Percentiles rank a stretch among this genome's conserved stretches.
Evolutionary conservation across 1,140 invertebrate genomes (phyloP).

Genomic region (Megalopta genalis): DNA sequence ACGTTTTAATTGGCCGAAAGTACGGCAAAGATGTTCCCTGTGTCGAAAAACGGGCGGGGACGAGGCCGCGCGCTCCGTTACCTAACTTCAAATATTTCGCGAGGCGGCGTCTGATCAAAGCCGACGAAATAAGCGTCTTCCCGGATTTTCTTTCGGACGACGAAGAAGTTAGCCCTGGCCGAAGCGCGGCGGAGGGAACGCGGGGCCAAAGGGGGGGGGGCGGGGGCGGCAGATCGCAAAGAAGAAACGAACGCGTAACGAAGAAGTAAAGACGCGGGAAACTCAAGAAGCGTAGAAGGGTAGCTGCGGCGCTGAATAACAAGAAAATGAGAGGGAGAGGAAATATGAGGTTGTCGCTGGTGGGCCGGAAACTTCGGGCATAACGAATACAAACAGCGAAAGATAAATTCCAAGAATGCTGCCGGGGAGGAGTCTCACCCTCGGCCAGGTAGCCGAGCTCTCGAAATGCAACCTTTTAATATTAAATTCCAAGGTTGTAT

Average conservation of each 20-base stretch:
- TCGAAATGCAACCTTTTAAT: slow-evolving; percentile 57
- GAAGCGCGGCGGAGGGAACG: too few relatives aligned
- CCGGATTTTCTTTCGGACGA: slow-evolving; percentile 19
- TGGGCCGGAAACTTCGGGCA: slow-evolving; percentile 48
- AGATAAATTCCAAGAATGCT: slow-evolving; percentile 62
- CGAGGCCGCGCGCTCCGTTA: too few relatives aligned
- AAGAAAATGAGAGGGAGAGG: slow-evolving; percentile 9
- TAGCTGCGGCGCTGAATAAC: not conserved
- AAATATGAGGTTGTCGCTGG: not conserved
- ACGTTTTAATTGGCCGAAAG: slow-evolving; percentile 60
- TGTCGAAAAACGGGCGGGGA: not conserved
- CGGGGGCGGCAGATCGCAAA: slow-evolving; percentile 31
- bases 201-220: not conserved
- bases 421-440: not conserved
- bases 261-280: slow-evolving; percentile 34
- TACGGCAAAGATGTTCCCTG: slow-evolving; percentile 13
- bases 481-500: slow-evolving; percentile 63
- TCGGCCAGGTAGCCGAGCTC: not conserved
- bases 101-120: slow-evolving; percentile 52
- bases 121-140: slow-evolving; percentile 49
- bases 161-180: not conserved
- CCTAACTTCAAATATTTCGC: slow-evolving; percentile 24
- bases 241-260: slow-evolving; percentile 44
- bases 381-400: slow-evolving; percentile 57
- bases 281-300: slow-evolving; percentile 12